These are phyloP conservation scores for Trididemnum miniatum DNA, from an alignment of 23 tunicate genomes.

Conservation along the genomic window DNA sequence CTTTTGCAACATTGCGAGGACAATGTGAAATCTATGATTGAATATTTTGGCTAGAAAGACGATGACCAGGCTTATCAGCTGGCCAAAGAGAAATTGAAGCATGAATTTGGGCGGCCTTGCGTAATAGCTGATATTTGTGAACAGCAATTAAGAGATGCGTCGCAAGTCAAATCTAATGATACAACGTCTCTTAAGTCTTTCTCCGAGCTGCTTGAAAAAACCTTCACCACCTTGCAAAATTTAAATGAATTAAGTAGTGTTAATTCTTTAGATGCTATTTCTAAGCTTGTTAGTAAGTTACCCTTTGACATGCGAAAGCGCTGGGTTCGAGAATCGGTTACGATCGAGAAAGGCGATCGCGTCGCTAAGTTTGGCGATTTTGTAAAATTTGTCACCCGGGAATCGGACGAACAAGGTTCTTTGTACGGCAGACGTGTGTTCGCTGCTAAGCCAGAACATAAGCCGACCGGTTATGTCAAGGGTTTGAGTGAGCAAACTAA, in stretches of 20 bases:
- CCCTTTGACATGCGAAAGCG: neutral
- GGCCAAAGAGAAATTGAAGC: neutral
- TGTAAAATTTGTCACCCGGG: neutral
- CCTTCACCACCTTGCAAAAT: neutral
- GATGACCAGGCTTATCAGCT: neutral
- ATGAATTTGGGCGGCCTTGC: neutral
- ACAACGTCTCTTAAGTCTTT: neutral
- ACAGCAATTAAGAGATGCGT: neutral
- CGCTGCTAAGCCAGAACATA: neutral
- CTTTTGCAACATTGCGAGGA: neutral
- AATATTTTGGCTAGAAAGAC: no score
- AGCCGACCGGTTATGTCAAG: neutral
- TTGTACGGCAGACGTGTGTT: neutral
- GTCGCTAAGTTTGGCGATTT: neutral
- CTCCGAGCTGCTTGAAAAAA: neutral
- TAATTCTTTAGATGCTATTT: neutral
- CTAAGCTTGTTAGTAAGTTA: neutral
- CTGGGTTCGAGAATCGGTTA: neutral
- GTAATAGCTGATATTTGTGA: neutral
- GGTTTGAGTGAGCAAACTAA: neutral
- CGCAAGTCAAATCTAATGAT: neutral
- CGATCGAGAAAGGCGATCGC: neutral
- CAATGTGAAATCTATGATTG: neutral
- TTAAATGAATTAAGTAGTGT: neutral
- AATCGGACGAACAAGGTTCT: neutral